Percentiles rank a stretch among this genome's conserved stretches.
These are phyloP conservation scores for Xyrauchen texanus DNA, from an alignment of 2,113 vertebrate species.

Conservation along the genomic window DNA sequence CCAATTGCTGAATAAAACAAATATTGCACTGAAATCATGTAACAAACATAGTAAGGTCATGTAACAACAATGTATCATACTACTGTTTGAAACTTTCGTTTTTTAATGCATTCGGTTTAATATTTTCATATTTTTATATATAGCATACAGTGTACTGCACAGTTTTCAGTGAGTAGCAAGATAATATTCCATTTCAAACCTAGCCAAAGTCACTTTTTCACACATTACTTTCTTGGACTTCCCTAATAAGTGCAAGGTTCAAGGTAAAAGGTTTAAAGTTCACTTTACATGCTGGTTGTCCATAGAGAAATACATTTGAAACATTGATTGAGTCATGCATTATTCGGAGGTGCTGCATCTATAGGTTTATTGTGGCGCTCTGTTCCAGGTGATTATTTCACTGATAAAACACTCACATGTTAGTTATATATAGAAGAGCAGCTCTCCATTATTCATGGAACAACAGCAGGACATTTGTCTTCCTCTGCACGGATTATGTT, in stretches of 20 bases:
- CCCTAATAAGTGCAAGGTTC: slow-evolving; percentile 10
- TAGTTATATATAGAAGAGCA: slow-evolving; percentile 83
- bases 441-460: slow-evolving; percentile 84
- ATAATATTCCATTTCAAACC: too few relatives aligned
- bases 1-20: too few relatives aligned
- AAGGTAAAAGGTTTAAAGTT: slow-evolving; percentile 42
- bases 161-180: too few relatives aligned
- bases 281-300: neutral
- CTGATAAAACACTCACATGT: slow-evolving; percentile 72
- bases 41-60: too few relatives aligned
- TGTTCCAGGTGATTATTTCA: slow-evolving; percentile 37
- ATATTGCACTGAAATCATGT: too few relatives aligned
- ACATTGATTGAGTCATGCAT: slow-evolving; percentile 43
- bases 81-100: too few relatives aligned
- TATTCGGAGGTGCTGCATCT: slow-evolving; percentile 36
- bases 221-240: neutral
- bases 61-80: too few relatives aligned
- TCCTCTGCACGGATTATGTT: slow-evolving; percentile 91
- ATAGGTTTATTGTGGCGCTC: slow-evolving; percentile 39
- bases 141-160: too few relatives aligned
- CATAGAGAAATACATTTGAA: slow-evolving; percentile 10
- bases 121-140: too few relatives aligned
- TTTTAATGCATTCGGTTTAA: too few relatives aligned
- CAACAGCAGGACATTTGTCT: slow-evolving; percentile 87
- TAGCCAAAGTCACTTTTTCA: neutral